Conservation (phyloP, 2,888 invertebrate genomes). For the Tricholauxania praeusta region DNA sequence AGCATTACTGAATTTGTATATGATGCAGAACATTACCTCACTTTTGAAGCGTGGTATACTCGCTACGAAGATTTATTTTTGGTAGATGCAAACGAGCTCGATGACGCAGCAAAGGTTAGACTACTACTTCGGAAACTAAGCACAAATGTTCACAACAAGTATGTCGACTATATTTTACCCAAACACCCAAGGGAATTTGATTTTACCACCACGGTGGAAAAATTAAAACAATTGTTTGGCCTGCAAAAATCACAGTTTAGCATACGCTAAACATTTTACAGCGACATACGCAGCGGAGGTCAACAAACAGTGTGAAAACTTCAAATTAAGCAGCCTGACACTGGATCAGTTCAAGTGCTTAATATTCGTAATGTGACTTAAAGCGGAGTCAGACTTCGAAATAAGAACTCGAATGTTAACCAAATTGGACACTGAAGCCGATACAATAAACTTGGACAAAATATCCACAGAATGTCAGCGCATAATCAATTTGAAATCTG, state of each 20-base stretch:
- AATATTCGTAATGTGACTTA: constrained; percentile 44
- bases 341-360: constrained; percentile 47
- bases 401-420: constrained; percentile 43
- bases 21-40: constrained; percentile 21
- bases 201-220: neutral
- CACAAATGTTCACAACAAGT: too few species aligned
- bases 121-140: neutral
- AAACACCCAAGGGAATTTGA: constrained; percentile 30
- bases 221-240: neutral
- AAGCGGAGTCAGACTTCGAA: constrained; percentile 41
- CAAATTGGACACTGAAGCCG: constrained; percentile 33
- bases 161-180: constrained; percentile 43
- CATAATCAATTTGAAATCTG: constrained; percentile 41
- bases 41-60: constrained; percentile 26
- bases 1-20: constrained; percentile 23
- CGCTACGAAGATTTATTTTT: constrained; percentile 22
- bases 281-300: constrained; percentile 39
- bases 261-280: too few species aligned
- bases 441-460: constrained; percentile 39
- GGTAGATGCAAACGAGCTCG: constrained; percentile 17
- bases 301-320: constrained; percentile 41
- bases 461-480: constrained; percentile 45
- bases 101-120: constrained; percentile 15
- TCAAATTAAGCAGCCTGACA: constrained; percentile 40
- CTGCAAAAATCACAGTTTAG: constrained; percentile 44